Base-by-base conservation (phyloP, 2,113 vertebrate species). In the Aptenodytes forsteri region DNA sequence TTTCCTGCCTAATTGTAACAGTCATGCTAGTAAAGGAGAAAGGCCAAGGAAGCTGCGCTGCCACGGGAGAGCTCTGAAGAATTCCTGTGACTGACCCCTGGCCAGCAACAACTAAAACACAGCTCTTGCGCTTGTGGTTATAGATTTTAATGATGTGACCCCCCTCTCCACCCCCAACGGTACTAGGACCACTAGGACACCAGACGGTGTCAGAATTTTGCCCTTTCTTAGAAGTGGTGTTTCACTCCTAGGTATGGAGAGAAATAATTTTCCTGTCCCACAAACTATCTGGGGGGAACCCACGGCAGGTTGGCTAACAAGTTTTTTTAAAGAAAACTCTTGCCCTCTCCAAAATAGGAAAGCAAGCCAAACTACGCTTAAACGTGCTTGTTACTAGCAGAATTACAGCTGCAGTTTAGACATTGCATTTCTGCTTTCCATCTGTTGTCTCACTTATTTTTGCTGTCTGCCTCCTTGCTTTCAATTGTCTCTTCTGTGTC, bases 401-500 rank as follows among this genome's bases (percentile, higher is more conserved):
- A 87, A 89, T 85, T 95, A 79, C 70, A 97, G 72, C 83, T 94
- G 82, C 83, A 94, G 66, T 59, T 96, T 87, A 86, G 91, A 81
- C 54, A 82, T 26, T 75, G 42, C 54, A 59, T 96, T 95, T 96
- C 84, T 96, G 75, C 55, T 86, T 97, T 80, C 87, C 89, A 77
- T 97, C 95, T 93, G 79, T 91, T 91, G 82, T 88, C 82, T 94
- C 89, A 62, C 75, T 94, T 91, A 70, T 62, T 95, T 96, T 96
- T 96, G 56, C 71, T 56, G 81, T 93, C 96, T 94, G 75, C 90
- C 89, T 95, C 71, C 84, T 93, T 73, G 64, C 87, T 93, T 92
- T 96, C 93, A 91, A 3, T 90, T 95, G 50, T 93, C 50, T 97
- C 90, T 85, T 96, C 69, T 58, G 42, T 71, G 85, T 96, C 93